Percentiles rank a stretch among this genome's conserved stretches.
Evolutionary conservation across 2,797 vertebrate genomes (phyloP).

Genomic region (Okamejei kenojei): DNA sequence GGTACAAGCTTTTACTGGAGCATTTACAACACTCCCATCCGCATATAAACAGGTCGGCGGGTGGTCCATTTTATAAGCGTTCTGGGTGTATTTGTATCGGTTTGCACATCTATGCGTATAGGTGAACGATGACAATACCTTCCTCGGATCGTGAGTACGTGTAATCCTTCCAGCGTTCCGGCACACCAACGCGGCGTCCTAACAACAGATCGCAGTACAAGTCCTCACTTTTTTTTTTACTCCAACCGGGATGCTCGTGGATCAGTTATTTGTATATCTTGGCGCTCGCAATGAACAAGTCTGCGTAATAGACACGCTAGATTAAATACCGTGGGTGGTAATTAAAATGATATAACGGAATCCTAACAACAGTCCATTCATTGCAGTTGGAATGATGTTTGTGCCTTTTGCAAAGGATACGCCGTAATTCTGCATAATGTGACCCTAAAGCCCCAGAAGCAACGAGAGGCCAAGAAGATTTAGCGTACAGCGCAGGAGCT

Average conservation of each 20-base stretch:
- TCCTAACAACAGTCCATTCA: neutral
- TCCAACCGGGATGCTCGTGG: neutral
- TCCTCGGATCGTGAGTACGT: neutral
- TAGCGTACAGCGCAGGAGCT: neutral
- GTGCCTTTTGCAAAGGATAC: neutral
- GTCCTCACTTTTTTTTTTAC: neutral
- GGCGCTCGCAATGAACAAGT: neutral
- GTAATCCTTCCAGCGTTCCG: neutral
- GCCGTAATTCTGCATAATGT: neutral
- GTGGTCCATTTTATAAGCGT: neutral
- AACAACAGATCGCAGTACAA: neutral
- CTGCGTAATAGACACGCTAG: neutral
- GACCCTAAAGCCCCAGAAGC: neutral
- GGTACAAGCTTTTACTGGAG: too few relatives aligned
- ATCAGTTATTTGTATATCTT: slow-evolving; percentile 13
- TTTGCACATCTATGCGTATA: neutral
- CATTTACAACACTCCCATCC: neutral
- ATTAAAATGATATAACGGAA: slow-evolving; percentile 32
- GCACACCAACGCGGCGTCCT: neutral
- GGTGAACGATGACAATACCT: neutral
- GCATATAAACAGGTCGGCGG: neutral
- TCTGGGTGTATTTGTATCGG: neutral
- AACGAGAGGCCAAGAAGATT: neutral
- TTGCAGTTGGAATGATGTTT: neutral
- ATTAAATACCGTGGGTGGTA: slow-evolving; percentile 17